phyloP scores from a whole-genome alignment of 2,888 invertebrate genomes.

The Antitype chi region DNA sequence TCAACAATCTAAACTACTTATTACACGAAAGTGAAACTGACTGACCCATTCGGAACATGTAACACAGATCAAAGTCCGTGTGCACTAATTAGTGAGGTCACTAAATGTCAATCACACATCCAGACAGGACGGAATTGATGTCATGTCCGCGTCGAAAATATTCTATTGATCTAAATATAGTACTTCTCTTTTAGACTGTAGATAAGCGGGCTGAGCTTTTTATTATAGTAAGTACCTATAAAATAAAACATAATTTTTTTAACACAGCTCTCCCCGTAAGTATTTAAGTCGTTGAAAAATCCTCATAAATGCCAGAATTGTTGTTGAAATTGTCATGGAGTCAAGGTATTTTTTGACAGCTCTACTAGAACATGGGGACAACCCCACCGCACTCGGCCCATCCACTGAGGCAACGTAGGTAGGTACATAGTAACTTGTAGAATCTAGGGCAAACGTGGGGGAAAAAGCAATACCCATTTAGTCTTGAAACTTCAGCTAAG shows the following conservation, averaged over 20 bases:
- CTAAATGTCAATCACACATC: slow-evolving; percentile 55
- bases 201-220: not conserved
- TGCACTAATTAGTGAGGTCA: slow-evolving; percentile 56
- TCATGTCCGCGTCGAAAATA: slow-evolving; percentile 46
- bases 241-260: not conserved
- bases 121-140: slow-evolving; percentile 53
- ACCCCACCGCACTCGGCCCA: too few relatives aligned
- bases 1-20: not conserved
- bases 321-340: too few relatives aligned
- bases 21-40: slow-evolving; percentile 13
- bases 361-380: too few relatives aligned
- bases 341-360: too few relatives aligned
- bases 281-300: too few relatives aligned
- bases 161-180: slow-evolving; percentile 43
- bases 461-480: too few relatives aligned
- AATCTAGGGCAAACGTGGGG: too few relatives aligned
- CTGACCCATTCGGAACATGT: slow-evolving; percentile 6
- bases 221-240: not conserved
- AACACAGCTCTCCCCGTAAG: rapidly evolving
- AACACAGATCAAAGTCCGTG: slow-evolving; percentile 45
- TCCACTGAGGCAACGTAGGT: too few relatives aligned
- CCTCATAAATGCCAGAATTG: too few relatives aligned
- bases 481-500: too few relatives aligned
- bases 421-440: too few relatives aligned
- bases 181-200: not conserved